These are phyloP conservation scores for Carcina quercana DNA, from an alignment of 2,888 invertebrate species.

Conservation along the genomic window DNA sequence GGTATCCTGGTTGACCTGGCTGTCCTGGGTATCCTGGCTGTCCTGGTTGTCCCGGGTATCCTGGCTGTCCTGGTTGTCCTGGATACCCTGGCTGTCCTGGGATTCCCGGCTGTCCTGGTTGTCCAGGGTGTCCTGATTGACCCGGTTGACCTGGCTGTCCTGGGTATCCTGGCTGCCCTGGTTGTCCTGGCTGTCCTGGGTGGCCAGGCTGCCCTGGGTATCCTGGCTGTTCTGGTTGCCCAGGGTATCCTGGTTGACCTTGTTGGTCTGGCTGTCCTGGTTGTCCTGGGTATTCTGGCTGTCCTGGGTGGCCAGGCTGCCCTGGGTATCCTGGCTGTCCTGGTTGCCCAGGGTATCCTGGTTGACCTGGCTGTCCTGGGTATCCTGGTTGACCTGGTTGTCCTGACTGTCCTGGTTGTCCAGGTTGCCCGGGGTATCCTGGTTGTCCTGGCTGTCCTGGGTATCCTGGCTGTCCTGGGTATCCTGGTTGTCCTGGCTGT, in stretches of 20 bases:
- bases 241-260: slow-evolving; percentile 10
- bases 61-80: slow-evolving; percentile 24
- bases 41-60: slow-evolving; percentile 22
- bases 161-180: slow-evolving; percentile 15
- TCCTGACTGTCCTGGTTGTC: slow-evolving; percentile 27
- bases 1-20: slow-evolving; percentile 17
- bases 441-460: slow-evolving; percentile 12
- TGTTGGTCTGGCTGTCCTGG: slow-evolving; percentile 13
- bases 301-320: slow-evolving; percentile 28
- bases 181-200: slow-evolving; percentile 58
- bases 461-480: slow-evolving; percentile 9
- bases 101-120: slow-evolving; percentile 18
- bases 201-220: slow-evolving; percentile 15
- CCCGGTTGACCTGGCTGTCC: slow-evolving; percentile 35
- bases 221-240: slow-evolving; percentile 21
- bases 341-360: slow-evolving; percentile 18
- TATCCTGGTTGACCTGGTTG: slow-evolving; percentile 23
- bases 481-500: slow-evolving; percentile 40
- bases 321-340: slow-evolving; percentile 17
- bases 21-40: slow-evolving; percentile 15
- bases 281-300: slow-evolving; percentile 13
- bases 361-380: slow-evolving; percentile 32
- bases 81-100: slow-evolving; percentile 21
- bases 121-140: slow-evolving; percentile 27
- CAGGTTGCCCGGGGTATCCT: slow-evolving; percentile 18